A percentile compares a stretch with the other conserved stretches of the same genome.
phyloP scores from a whole-genome alignment of 2,797 vertebrate genomes.

The Sebastes vulpes region DNA sequence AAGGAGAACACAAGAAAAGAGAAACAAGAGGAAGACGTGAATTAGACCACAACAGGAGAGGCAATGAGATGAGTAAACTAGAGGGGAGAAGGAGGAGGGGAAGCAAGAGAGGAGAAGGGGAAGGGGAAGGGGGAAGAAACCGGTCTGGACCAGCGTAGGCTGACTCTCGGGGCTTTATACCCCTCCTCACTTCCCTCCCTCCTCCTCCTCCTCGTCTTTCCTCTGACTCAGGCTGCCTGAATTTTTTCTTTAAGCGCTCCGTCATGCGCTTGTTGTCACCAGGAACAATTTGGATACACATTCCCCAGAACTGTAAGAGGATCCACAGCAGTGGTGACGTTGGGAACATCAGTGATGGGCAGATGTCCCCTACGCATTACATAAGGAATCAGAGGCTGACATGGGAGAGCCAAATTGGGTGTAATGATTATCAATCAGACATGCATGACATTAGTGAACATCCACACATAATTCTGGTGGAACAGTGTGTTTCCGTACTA shows the following conservation, averaged over 20 bases:
- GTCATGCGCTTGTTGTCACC: slow-evolving; percentile 74
- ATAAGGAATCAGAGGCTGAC: slow-evolving; percentile 43
- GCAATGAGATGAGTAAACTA: slow-evolving; percentile 26
- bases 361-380: slow-evolving; percentile 53
- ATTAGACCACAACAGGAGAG: slow-evolving; percentile 1
- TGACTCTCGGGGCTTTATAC: slow-evolving; percentile 69
- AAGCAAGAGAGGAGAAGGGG: slow-evolving; percentile 29
- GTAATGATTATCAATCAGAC: slow-evolving; percentile 34
- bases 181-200: slow-evolving; percentile 38
- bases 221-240: slow-evolving; percentile 72
- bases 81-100: slow-evolving; percentile 18
- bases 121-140: slow-evolving; percentile 71
- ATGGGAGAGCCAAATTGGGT: slow-evolving; percentile 2
- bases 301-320: slow-evolving; percentile 72
- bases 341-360: neutral
- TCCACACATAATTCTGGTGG: slow-evolving; percentile 12
- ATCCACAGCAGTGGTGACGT: slow-evolving; percentile 17
- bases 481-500: slow-evolving; percentile 40
- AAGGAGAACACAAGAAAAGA: neutral
- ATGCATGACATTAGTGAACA: slow-evolving; percentile 33
- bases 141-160: slow-evolving; percentile 84
- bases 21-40: neutral
- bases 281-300: slow-evolving; percentile 63
- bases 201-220: slow-evolving; percentile 51
- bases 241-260: slow-evolving; percentile 59